Conservation (phyloP, 2,113 vertebrate genomes). For the Triplophysa rosa region DNA sequence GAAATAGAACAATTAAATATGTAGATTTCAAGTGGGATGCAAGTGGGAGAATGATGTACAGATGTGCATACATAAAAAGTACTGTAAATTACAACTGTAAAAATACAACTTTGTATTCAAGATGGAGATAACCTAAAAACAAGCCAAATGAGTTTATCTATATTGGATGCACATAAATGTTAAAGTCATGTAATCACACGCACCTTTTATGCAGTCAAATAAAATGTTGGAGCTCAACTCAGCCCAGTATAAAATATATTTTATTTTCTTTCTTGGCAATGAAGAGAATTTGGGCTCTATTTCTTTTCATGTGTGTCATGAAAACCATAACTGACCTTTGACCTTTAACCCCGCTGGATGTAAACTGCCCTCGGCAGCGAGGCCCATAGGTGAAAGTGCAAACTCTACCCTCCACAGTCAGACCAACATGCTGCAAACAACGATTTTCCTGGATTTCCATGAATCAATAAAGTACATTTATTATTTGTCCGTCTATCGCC, state of each 20-base stretch:
- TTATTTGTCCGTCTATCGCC: neutral
- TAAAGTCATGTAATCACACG: neutral
- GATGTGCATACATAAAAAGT: too few species aligned
- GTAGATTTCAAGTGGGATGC: too few species aligned
- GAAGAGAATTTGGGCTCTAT: neutral
- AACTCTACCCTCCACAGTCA: slow-evolving; percentile 26
- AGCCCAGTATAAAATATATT: neutral
- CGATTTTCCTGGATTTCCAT: slow-evolving; percentile 2
- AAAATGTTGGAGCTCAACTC: slow-evolving; percentile 8
- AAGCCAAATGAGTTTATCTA: slow-evolving; percentile 43
- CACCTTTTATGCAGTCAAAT: neutral
- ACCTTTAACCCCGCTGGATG: slow-evolving; percentile 30
- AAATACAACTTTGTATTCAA: too few species aligned
- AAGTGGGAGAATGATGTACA: too few species aligned
- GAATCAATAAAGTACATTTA: slow-evolving; percentile 29
- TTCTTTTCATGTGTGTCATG: neutral
- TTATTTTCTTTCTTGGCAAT: neutral
- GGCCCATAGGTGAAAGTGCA: slow-evolving; percentile 35
- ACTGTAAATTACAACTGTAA: too few species aligned
- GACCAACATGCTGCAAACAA: slow-evolving; percentile 7
- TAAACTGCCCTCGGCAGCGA: slow-evolving; percentile 18
- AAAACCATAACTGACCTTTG: slow-evolving; percentile 23
- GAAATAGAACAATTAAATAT: too few species aligned
- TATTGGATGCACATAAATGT: slow-evolving; percentile 38
- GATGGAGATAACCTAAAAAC: too few species aligned